These are phyloP conservation scores for Mus minutoides DNA, from an alignment of 2,797 vertebrate species.

Conservation along the genomic window DNA sequence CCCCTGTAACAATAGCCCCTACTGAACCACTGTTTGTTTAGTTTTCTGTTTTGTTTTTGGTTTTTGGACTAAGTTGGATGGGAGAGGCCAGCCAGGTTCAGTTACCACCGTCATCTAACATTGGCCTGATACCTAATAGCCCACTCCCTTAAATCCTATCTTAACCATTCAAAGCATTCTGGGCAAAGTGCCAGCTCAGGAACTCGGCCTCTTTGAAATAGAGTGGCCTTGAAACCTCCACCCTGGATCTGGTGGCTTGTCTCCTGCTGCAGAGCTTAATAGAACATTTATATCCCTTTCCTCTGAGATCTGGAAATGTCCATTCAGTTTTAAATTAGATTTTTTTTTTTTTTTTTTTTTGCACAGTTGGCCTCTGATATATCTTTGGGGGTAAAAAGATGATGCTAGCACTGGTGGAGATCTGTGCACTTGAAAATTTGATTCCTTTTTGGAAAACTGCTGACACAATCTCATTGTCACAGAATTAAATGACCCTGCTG, in stretches of 20 bases:
- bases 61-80: not conserved
- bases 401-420: not conserved
- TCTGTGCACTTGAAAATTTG: slow-evolving; percentile 65
- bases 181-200: not conserved
- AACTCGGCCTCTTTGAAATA: slow-evolving; percentile 54
- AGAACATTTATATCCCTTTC: slow-evolving; percentile 10
- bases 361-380: slow-evolving; percentile 47
- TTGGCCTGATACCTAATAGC: not conserved
- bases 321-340: slow-evolving; percentile 18
- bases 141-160: not conserved
- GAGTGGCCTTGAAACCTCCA: slow-evolving; percentile 11
- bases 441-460: slow-evolving; percentile 67
- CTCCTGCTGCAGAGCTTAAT: slow-evolving; percentile 4
- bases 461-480: slow-evolving; percentile 48
- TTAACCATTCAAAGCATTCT: not conserved
- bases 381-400: not conserved
- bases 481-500: slow-evolving; percentile 67
- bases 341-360: not conserved
- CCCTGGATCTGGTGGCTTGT: not conserved
- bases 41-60: not conserved
- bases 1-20: not conserved
- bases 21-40: not conserved
- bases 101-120: not conserved
- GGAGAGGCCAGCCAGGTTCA: not conserved
- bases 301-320: slow-evolving; percentile 24